Percentiles rank a stretch among this genome's conserved stretches.
Evolutionary conservation across 1,140 invertebrate species (phyloP).

Genomic region (Stegodyphus mimosarum): DNA sequence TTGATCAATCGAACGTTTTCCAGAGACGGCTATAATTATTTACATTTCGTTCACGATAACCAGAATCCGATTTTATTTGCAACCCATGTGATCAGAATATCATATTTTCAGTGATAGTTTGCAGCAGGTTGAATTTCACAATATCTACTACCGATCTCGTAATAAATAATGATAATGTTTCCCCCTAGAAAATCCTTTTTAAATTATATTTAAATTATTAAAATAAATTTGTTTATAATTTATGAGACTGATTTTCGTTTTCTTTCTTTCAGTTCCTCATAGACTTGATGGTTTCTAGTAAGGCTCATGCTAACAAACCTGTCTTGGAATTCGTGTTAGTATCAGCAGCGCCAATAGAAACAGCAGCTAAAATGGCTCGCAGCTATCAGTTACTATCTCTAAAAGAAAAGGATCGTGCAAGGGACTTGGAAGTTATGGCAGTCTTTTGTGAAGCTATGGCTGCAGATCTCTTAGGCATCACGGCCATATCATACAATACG

Average conservation of each 20-base stretch:
- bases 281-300: constrained; percentile 98
- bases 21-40: too few species aligned
- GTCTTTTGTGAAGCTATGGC: constrained; percentile 98
- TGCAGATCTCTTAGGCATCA: constrained; percentile 92
- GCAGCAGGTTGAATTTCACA: too few species aligned
- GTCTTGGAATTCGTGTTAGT: constrained; percentile 97
- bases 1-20: too few species aligned
- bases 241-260: not conserved
- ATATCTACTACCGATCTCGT: too few species aligned
- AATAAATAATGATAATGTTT: too few species aligned
- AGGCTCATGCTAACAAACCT: constrained; percentile 94
- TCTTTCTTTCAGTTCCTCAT: constrained; percentile 85
- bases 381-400: constrained; percentile 79
- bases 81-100: too few species aligned
- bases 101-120: too few species aligned
- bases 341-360: constrained; percentile 96
- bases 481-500: constrained; percentile 92
- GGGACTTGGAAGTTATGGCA: constrained; percentile 93
- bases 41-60: too few species aligned
- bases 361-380: constrained; percentile 96
- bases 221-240: too few species aligned
- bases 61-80: too few species aligned
- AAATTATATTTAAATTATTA: too few species aligned
- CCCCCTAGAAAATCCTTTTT: too few species aligned
- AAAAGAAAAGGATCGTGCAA: constrained; percentile 95